A percentile compares a stretch with the other conserved stretches of the same genome.
Conservation (phyloP, 2,888 invertebrate species). For the Bhutanitis thaidina region DNA sequence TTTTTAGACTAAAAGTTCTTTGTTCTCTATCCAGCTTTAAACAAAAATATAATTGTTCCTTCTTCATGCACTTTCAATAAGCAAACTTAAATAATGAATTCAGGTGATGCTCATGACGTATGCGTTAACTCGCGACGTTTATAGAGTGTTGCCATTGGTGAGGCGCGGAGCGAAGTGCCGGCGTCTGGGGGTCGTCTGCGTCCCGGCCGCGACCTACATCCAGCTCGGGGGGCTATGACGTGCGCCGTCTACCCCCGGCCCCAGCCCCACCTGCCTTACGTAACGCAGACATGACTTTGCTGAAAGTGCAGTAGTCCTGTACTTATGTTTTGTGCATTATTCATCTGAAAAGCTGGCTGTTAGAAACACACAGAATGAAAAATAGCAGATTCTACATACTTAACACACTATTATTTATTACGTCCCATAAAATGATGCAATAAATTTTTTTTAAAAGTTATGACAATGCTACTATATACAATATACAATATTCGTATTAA, state of each 20-base stretch:
- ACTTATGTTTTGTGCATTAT: slow-evolving; percentile 2
- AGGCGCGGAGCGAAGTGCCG: slow-evolving; percentile 45
- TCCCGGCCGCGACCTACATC: slow-evolving; percentile 71
- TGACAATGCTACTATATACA: no score
- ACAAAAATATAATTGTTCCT: no score
- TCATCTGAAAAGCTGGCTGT: slow-evolving; percentile 7
- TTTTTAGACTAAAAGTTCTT: no score
- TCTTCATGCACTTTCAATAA: no score
- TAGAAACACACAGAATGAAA: no score
- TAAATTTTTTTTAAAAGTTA: no score
- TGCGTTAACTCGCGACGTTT: neutral
- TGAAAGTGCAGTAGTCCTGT: slow-evolving; percentile 31
- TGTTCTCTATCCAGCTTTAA: no score
- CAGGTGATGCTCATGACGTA: neutral
- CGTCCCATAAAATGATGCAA: no score
- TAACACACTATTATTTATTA: no score
- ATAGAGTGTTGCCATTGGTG: slow-evolving; percentile 24
- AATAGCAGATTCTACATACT: no score
- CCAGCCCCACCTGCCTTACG: slow-evolving; percentile 57
- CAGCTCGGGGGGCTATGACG: slow-evolving; percentile 26
- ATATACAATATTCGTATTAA: no score
- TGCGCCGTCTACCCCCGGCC: slow-evolving; percentile 32
- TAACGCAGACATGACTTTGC: slow-evolving; percentile 52
- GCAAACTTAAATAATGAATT: neutral
- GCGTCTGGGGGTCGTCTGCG: slow-evolving; percentile 76